Percentiles rank a stretch among this genome's conserved stretches.
These are phyloP conservation scores for Chionomys nivalis DNA, from an alignment of 2,113 vertebrate species.

Conservation along the genomic window DNA sequence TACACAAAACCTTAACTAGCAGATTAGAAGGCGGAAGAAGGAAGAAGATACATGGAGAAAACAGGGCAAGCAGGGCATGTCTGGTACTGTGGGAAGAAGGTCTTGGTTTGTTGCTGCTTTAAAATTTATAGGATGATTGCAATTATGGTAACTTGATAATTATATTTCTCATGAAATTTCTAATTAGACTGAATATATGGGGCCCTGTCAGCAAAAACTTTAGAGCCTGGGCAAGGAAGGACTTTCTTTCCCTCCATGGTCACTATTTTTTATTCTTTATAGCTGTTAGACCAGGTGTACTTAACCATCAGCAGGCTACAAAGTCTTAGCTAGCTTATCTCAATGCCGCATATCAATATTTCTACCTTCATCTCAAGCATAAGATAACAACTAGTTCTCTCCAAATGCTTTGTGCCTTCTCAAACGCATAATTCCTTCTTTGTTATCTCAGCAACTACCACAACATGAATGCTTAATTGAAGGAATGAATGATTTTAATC, in stretches of 20 bases:
- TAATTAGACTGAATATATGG: background rate
- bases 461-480: conserved; percentile 30
- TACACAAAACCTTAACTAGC: background rate
- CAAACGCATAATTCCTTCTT: background rate
- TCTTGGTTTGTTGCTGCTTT: conserved; percentile 12
- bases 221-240: background rate
- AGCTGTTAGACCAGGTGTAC: background rate
- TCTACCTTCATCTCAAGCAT: background rate
- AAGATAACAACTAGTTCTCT: conserved; percentile 31
- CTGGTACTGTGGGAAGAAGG: background rate
- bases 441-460: background rate
- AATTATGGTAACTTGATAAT: background rate
- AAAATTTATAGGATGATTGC: background rate
- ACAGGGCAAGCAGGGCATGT: background rate
- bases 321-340: conserved; percentile 5
- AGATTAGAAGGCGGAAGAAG: background rate
- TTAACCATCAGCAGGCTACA: background rate
- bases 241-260: background rate
- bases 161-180: background rate
- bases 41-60: background rate
- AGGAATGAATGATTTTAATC: conserved; percentile 22
- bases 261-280: background rate
- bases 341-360: background rate
- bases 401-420: conserved; percentile 10
- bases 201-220: background rate